A percentile compares a stretch with the other conserved stretches of the same genome.
Evolutionary conservation across 2,113 vertebrate genomes (phyloP).

Genomic region (Capreolus pygargus): DNA sequence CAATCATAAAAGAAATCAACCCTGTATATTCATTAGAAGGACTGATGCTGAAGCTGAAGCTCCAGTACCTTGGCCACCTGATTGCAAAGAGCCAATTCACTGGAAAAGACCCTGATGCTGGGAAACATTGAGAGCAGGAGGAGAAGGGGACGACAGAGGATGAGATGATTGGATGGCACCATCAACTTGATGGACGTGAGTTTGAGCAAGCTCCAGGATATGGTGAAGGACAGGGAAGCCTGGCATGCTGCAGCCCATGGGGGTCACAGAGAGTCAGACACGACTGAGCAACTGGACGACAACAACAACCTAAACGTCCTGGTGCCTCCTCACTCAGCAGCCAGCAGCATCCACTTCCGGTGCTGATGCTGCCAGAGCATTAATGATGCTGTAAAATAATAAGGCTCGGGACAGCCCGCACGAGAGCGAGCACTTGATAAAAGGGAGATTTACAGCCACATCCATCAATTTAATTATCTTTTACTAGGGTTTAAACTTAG

Average conservation of each 20-base stretch:
- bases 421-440: slow-evolving; percentile 80
- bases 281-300: background rate
- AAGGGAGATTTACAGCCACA: slow-evolving; percentile 84
- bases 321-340: slow-evolving; percentile 19
- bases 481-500: slow-evolving; percentile 81
- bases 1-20: no score
- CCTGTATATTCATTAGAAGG: no score
- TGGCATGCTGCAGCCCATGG: background rate
- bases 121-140: background rate
- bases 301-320: background rate
- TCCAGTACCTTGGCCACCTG: no score
- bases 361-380: slow-evolving; percentile 75
- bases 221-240: background rate
- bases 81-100: background rate
- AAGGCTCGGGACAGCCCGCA: slow-evolving; percentile 54
- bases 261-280: background rate
- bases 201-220: background rate
- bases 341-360: slow-evolving; percentile 58
- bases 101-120: background rate
- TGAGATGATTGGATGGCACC: background rate
- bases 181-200: background rate
- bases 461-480: slow-evolving; percentile 87
- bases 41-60: no score
- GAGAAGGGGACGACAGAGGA: background rate
- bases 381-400: slow-evolving; percentile 86